phyloP scores from a whole-genome alignment of 2,888 invertebrate species.

The Rhaphigaster nebulosa region DNA sequence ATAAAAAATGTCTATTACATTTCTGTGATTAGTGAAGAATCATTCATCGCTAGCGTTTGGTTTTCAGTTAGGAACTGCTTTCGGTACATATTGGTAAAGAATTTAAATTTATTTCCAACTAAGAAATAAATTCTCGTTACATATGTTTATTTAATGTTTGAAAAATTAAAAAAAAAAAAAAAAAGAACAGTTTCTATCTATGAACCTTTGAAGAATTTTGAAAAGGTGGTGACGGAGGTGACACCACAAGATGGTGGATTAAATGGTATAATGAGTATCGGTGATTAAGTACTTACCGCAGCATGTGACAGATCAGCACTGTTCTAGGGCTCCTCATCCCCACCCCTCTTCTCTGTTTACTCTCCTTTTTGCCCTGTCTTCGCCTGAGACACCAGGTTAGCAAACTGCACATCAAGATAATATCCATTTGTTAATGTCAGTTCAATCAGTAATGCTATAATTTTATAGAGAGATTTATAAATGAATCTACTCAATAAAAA shows the following conservation, averaged over 20 bases:
- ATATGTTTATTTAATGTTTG: no score
- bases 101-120: no score
- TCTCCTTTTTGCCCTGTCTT: slow-evolving; percentile 33
- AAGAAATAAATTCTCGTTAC: no score
- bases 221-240: not conserved
- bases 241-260: slow-evolving; percentile 41
- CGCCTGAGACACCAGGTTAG: not conserved
- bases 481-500: not conserved
- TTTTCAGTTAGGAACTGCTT: no score
- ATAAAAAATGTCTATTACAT: no score
- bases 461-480: not conserved
- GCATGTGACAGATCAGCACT: slow-evolving; percentile 64
- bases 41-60: no score
- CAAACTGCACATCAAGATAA: not conserved
- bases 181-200: no score
- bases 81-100: no score
- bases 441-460: not conserved
- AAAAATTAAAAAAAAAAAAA: no score
- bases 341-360: slow-evolving; percentile 48
- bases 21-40: no score
- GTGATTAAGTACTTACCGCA: slow-evolving; percentile 61
- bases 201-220: not conserved
- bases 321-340: slow-evolving; percentile 63
- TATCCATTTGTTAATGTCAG: not conserved
- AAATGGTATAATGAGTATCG: slow-evolving; percentile 43